Evolutionary conservation across 64 coral and sea anemone genomes (phyloP).

Genomic region (Pocillopora damicornis): DNA sequence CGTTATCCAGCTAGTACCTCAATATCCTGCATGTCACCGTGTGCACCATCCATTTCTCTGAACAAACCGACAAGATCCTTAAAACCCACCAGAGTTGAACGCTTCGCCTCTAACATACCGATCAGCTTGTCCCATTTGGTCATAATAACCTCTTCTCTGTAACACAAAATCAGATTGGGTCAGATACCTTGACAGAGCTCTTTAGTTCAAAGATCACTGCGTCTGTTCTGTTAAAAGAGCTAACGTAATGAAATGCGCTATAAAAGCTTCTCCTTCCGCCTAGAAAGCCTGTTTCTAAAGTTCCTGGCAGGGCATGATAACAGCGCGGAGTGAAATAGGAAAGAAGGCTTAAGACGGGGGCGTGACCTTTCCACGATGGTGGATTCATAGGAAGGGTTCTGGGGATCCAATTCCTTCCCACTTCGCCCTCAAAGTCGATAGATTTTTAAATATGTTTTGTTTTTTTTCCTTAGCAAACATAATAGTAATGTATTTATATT

Average conservation of each 20-base stretch:
- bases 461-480: no score
- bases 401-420: no score
- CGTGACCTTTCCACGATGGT: no score
- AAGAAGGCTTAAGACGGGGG: no score
- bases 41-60: conserved; percentile 90
- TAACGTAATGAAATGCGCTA: neutral
- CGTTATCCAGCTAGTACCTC: conserved; percentile 38
- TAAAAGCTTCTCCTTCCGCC: neutral
- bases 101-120: conserved; percentile 70
- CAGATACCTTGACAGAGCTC: neutral
- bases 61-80: conserved; percentile 87
- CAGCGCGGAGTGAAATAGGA: no score
- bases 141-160: conserved; percentile 93
- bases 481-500: no score
- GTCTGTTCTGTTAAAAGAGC: neutral
- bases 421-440: no score
- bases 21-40: conserved; percentile 80
- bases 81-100: conserved; percentile 66
- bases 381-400: no score
- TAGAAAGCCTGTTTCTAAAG: neutral
- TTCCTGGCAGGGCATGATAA: neutral
- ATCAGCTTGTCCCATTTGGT: conserved; percentile 96
- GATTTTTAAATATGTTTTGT: no score
- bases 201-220: neutral
- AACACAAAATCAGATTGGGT: neutral